Conservation (phyloP, 2,888 invertebrate species). For the Merodon equestris region DNA sequence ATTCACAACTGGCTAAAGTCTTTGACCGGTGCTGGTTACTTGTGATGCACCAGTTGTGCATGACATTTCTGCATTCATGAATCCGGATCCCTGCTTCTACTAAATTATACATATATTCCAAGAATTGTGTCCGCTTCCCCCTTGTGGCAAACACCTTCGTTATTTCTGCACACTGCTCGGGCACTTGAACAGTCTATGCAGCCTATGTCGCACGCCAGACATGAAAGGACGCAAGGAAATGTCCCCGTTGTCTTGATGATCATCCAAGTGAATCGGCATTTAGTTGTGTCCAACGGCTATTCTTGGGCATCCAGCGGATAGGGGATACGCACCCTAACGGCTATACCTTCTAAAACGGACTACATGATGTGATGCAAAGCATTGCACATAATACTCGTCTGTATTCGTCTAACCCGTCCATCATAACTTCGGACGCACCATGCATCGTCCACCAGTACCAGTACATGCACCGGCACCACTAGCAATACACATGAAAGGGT, state of each 20-base stretch:
- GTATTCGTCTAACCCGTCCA: no score
- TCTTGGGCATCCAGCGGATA: conserved; percentile 38
- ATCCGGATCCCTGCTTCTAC: not conserved
- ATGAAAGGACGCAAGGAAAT: not conserved
- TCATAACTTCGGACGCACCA: no score
- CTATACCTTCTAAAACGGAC: conserved; percentile 22
- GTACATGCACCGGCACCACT: no score
- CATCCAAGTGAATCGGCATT: conserved; percentile 57
- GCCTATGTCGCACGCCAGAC: not conserved
- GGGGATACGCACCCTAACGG: conserved; percentile 39
- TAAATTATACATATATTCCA: conserved; percentile 11
- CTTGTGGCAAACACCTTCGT: conserved; percentile 2
- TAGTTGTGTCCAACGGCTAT: conserved; percentile 59
- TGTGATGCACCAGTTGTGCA: no score
- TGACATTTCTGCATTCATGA: no score
- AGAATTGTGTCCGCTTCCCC: not conserved
- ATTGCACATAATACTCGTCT: conserved; percentile 24
- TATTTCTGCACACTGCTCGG: conserved; percentile 5
- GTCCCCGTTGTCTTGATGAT: conserved; percentile 49
- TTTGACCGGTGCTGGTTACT: no score
- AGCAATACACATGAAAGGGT: no score
- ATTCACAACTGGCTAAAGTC: no score
- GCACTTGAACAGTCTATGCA: not conserved
- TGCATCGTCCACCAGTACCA: no score
- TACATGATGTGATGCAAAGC: conserved; percentile 47